phyloP scores from a whole-genome alignment of 37 sponge, comb jelly and placozoan genomes.

The Ianthella basta region DNA sequence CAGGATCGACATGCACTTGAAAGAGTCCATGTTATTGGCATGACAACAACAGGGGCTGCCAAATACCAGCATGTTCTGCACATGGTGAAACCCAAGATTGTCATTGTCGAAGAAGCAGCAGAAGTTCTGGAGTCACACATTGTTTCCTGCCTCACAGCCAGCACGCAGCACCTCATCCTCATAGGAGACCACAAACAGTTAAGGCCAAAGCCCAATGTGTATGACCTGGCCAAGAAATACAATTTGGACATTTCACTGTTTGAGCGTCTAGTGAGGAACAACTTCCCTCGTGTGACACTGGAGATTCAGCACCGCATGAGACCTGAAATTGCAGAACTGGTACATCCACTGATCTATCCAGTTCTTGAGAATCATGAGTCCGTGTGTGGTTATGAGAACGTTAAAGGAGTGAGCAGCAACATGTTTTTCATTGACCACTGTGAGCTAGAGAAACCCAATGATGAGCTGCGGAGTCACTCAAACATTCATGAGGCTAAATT shows the following conservation, averaged over 20 bases:
- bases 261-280: constrained; percentile 75
- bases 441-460: constrained; percentile 42
- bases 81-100: constrained; percentile 77
- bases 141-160: constrained; percentile 74
- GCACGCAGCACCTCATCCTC: constrained; percentile 88
- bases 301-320: constrained; percentile 91
- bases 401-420: constrained; percentile 66
- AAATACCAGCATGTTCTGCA: constrained; percentile 79
- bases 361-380: constrained; percentile 42
- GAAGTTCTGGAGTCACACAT: constrained; percentile 94
- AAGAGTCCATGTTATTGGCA: constrained; percentile 74
- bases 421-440: constrained; percentile 70
- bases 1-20: constrained; percentile 43
- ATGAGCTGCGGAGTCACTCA: constrained; percentile 34
- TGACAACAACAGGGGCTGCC: constrained; percentile 96
- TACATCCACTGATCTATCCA: constrained; percentile 45
- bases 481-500: constrained; percentile 55
- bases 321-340: constrained; percentile 76
- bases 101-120: constrained; percentile 95
- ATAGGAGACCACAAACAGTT: constrained; percentile 98
- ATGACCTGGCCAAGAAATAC: constrained; percentile 73
- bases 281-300: constrained; percentile 76
- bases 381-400: constrained; percentile 52
- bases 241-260: constrained; percentile 89
- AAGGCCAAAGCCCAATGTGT: constrained; percentile 82